These are phyloP conservation scores for Sebastes matsubarae DNA, from an alignment of 2,797 vertebrate species.

Conservation along the genomic window DNA sequence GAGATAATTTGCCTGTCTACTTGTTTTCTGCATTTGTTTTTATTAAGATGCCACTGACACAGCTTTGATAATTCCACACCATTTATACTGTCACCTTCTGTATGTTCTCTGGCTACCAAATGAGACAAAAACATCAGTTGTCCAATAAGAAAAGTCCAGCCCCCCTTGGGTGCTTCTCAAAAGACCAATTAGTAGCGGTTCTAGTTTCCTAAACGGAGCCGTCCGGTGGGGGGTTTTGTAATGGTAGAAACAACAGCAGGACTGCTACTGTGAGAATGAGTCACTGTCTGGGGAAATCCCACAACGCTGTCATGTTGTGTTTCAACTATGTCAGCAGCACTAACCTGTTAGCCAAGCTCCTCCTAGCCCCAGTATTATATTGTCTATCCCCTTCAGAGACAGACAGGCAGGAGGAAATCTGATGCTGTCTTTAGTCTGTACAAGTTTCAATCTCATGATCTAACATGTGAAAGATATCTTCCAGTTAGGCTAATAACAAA, in stretches of 20 bases:
- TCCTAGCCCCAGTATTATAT: background rate
- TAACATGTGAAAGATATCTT: background rate
- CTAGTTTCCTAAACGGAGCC: conserved; percentile 13
- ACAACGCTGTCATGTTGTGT: conserved; percentile 38
- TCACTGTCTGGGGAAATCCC: conserved; percentile 54
- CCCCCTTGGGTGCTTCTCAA: conserved; percentile 68
- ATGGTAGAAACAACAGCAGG: conserved; percentile 17
- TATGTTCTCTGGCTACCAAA: background rate
- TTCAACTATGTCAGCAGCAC: conserved; percentile 48
- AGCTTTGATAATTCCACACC: conserved; percentile 1
- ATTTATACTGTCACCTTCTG: conserved; percentile 3
- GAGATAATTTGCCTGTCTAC: background rate
- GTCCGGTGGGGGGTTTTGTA: background rate
- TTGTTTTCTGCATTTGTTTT: conserved; percentile 9
- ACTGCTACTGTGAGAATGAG: conserved; percentile 38
- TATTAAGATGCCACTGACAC: background rate
- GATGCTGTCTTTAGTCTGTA: background rate
- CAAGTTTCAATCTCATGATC: background rate
- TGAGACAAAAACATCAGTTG: conserved; percentile 15
- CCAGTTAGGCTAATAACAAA: background rate
- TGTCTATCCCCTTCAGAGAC: background rate
- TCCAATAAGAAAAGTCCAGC: conserved; percentile 11
- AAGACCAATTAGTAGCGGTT: conserved; percentile 45
- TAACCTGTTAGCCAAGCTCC: conserved; percentile 23
- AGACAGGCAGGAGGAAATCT: background rate